Percentiles rank a stretch among this genome's conserved stretches.
Evolutionary conservation across 2,797 vertebrate species (phyloP).

Genomic region (Pangasius krempfi): DNA sequence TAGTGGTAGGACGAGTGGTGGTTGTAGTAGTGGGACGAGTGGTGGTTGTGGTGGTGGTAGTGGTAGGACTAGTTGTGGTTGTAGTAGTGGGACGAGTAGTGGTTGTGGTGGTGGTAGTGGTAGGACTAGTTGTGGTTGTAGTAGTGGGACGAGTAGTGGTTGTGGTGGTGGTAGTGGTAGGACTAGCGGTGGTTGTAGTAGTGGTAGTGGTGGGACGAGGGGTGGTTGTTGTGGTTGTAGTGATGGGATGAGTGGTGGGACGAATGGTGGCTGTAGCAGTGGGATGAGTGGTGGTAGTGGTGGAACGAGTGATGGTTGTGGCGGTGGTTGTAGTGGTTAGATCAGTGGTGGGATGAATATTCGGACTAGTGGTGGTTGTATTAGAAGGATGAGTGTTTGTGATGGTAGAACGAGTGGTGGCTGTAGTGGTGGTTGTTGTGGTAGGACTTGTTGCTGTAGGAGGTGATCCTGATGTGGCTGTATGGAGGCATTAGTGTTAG

Average conservation of each 20-base stretch:
- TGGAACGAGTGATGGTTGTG: neutral
- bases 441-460: neutral
- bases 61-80: neutral
- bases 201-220: too few relatives aligned
- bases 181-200: neutral
- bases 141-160: neutral
- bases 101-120: neutral
- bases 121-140: neutral
- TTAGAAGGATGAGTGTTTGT: neutral
- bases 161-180: neutral
- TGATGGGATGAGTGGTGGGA: neutral
- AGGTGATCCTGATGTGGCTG: neutral
- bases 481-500: neutral
- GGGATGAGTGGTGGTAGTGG: neutral
- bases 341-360: neutral
- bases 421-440: neutral
- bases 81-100: neutral
- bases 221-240: neutral
- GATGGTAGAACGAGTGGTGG: neutral
- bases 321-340: neutral
- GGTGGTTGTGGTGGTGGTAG: neutral
- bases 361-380: neutral
- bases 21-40: neutral
- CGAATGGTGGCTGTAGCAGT: neutral
- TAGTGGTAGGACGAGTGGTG: neutral